phyloP scores from a whole-genome alignment of 2,888 invertebrate genomes.

The Drosophila formosana region DNA sequence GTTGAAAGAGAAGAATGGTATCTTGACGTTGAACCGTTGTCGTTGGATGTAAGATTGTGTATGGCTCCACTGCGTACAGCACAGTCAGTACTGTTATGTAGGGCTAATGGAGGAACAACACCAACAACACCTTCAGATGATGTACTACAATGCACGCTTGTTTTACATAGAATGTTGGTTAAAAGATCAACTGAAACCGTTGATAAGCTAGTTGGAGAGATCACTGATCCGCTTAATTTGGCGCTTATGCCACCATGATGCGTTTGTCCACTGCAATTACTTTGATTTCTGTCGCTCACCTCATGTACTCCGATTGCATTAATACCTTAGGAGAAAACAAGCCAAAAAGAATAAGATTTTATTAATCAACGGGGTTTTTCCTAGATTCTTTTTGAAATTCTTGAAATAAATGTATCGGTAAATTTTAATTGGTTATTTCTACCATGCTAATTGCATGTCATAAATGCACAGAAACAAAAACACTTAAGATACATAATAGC shows the following conservation, averaged over 20 bases:
- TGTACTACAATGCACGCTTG: slow-evolving; percentile 43
- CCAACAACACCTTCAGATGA: slow-evolving; percentile 21
- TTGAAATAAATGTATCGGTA: too few species aligned
- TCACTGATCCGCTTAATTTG: slow-evolving; percentile 21
- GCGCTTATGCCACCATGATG: slow-evolving; percentile 39
- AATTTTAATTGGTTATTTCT: too few species aligned
- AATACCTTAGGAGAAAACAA: slow-evolving; percentile 26
- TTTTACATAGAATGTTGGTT: slow-evolving; percentile 55
- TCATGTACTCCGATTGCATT: slow-evolving; percentile 37
- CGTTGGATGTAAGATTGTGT: not conserved
- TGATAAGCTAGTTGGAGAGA: slow-evolving; percentile 25
- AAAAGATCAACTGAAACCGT: slow-evolving; percentile 46
- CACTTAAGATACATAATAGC: too few species aligned
- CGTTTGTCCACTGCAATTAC: slow-evolving; percentile 48
- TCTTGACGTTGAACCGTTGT: slow-evolving; percentile 10
- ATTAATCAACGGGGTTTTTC: too few species aligned
- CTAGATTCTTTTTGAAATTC: too few species aligned
- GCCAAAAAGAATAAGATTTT: not conserved
- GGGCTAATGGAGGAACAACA: slow-evolving; percentile 12
- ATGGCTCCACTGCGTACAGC: slow-evolving; percentile 1
- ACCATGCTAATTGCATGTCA: too few species aligned
- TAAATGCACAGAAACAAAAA: too few species aligned
- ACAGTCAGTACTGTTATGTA: slow-evolving; percentile 10
- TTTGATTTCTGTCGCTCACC: slow-evolving; percentile 56
- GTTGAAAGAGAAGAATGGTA: slow-evolving; percentile 51